Conservation (phyloP, 2,888 invertebrate genomes). For the Drosophila paranaensis region DNA sequence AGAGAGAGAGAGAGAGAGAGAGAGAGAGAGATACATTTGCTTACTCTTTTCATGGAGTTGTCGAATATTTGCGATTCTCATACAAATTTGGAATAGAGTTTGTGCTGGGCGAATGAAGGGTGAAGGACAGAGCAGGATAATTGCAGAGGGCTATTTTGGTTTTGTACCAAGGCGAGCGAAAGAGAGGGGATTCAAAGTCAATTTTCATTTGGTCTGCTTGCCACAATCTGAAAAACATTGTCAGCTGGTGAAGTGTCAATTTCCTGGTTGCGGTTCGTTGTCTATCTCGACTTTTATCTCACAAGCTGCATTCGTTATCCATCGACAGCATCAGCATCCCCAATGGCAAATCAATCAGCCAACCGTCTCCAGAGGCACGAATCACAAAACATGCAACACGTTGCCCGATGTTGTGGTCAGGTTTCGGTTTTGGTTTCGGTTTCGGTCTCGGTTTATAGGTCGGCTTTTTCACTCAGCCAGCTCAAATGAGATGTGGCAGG, state of each 20-base stretch:
- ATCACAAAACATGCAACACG: constrained; percentile 24
- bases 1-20: no score
- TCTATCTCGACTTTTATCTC: not conserved
- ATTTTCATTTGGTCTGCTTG: not conserved
- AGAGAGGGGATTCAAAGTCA: not conserved
- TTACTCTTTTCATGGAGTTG: not conserved
- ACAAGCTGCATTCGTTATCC: not conserved
- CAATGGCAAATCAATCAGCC: constrained; percentile 42
- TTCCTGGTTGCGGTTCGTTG: constrained; percentile 2
- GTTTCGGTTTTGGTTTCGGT: constrained; percentile 27
- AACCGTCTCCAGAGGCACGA: constrained; percentile 35
- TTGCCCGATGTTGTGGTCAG: constrained; percentile 29
- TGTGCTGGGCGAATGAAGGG: not conserved
- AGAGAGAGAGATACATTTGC: no score
- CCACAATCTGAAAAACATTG: constrained; percentile 7
- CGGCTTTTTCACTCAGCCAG: constrained; percentile 4
- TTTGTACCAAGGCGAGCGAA: no score
- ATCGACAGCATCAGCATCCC: constrained; percentile 1
- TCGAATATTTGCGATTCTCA: not conserved
- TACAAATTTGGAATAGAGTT: not conserved
- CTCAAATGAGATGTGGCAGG: constrained; percentile 23
- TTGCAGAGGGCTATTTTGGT: not conserved
- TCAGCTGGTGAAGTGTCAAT: constrained; percentile 6
- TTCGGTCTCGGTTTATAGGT: constrained; percentile 20
- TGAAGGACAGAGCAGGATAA: not conserved